phyloP scores from a whole-genome alignment of 2,113 vertebrate genomes.

The Prolemur simus region DNA sequence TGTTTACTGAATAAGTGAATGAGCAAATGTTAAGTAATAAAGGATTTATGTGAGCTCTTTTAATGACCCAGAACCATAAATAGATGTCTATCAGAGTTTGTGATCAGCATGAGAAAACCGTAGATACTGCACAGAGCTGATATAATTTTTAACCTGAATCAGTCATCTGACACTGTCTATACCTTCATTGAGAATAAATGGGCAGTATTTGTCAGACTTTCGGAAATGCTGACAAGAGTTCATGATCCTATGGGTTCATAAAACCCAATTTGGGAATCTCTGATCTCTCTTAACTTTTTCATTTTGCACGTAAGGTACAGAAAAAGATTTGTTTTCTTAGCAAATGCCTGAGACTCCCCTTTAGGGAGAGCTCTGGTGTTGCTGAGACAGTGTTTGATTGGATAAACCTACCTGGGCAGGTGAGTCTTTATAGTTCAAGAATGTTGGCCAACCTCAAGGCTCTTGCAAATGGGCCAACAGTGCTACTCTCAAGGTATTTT shows the following conservation, averaged over 20 bases:
- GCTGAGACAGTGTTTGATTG: background rate
- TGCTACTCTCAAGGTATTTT: background rate
- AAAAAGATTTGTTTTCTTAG: background rate
- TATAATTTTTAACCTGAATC: background rate
- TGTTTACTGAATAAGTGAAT: constrained; percentile 45
- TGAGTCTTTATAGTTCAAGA: background rate
- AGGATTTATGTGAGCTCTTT: constrained; percentile 41
- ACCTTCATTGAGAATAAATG: background rate
- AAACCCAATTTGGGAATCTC: background rate
- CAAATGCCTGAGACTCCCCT: background rate
- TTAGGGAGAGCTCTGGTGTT: background rate
- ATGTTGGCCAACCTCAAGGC: background rate
- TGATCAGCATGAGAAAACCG: constrained; percentile 20
- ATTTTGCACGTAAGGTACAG: background rate
- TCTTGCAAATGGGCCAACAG: background rate
- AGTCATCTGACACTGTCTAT: background rate
- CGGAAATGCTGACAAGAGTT: background rate
- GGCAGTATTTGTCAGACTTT: background rate
- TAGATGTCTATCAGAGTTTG: background rate
- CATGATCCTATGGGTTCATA: background rate
- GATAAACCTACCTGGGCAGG: background rate
- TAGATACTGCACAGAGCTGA: background rate
- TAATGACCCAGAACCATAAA: constrained; percentile 51
- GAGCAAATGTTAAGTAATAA: background rate
- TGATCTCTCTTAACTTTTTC: background rate